A percentile compares a stretch with the other conserved stretches of the same genome.
Evolutionary conservation across 2,888 invertebrate genomes (phyloP).

Genomic region (Eueremaeus valkanovi): DNA sequence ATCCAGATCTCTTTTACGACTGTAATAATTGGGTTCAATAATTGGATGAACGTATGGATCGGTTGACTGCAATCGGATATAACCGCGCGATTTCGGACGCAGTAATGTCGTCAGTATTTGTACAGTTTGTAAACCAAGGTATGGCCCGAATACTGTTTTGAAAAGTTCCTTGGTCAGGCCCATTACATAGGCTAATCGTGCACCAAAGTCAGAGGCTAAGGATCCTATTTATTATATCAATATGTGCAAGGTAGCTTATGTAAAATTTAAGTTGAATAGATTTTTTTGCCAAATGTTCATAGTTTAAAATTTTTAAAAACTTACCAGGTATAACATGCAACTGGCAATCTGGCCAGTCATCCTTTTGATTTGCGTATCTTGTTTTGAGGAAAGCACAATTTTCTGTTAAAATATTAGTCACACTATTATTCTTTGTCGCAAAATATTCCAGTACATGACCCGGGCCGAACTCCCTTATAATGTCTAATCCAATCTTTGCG

Average conservation of each 20-base stretch:
- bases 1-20: constrained; percentile 66
- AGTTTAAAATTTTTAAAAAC: too few relatives aligned
- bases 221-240: background rate
- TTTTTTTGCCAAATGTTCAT: too few relatives aligned
- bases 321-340: background rate
- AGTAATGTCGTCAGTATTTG: constrained; percentile 82
- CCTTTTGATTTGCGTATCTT: background rate
- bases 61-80: constrained; percentile 67
- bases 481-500: constrained; percentile 59
- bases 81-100: constrained; percentile 78
- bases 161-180: background rate
- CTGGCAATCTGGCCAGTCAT: constrained; percentile 14
- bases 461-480: background rate
- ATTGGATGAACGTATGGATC: constrained; percentile 72
- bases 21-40: constrained; percentile 76
- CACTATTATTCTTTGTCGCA: background rate
- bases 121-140: constrained; percentile 64
- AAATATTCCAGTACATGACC: background rate
- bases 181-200: background rate
- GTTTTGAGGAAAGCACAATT: background rate
- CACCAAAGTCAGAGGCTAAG: background rate
- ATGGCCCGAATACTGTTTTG: constrained; percentile 24
- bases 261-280: background rate
- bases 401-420: background rate
- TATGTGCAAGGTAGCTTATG: background rate